Evolutionary conservation across 2,113 vertebrate species (phyloP).

Genomic region (Clinocottus analis): DNA sequence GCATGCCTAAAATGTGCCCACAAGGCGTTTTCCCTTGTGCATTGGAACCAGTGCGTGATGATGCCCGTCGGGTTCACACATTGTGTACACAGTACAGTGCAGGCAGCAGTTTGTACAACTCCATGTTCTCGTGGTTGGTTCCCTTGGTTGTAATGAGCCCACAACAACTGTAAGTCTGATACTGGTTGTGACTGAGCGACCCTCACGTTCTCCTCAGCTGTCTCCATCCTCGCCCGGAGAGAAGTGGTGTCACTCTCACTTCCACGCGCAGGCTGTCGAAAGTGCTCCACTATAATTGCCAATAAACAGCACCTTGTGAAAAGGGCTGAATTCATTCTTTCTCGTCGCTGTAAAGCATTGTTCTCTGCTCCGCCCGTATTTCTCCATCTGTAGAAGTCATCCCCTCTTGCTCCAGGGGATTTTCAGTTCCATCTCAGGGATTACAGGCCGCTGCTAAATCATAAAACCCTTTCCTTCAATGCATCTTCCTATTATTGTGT

Average conservation of each 20-base stretch:
- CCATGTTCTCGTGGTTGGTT: background rate
- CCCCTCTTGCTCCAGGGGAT: constrained; percentile 28
- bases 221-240: constrained; percentile 48
- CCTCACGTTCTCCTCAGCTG: constrained; percentile 38
- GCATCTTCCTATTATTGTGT: constrained; percentile 6
- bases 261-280: constrained; percentile 51
- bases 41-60: no score
- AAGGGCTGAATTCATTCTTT: constrained; percentile 59
- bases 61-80: no score
- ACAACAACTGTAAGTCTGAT: background rate
- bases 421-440: constrained; percentile 52
- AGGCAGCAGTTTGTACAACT: background rate
- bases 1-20: background rate
- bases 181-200: constrained; percentile 35
- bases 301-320: constrained; percentile 70
- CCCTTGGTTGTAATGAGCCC: background rate
- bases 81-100: no score
- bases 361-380: constrained; percentile 40
- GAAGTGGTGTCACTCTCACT: constrained; percentile 59
- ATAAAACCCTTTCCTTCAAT: constrained; percentile 23
- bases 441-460: constrained; percentile 28
- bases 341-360: constrained; percentile 44
- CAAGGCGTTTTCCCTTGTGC: background rate
- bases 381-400: constrained; percentile 49
- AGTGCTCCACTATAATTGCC: constrained; percentile 76